Conservation (phyloP, 2,113 vertebrate genomes). For the Lamprotornis superbus region DNA sequence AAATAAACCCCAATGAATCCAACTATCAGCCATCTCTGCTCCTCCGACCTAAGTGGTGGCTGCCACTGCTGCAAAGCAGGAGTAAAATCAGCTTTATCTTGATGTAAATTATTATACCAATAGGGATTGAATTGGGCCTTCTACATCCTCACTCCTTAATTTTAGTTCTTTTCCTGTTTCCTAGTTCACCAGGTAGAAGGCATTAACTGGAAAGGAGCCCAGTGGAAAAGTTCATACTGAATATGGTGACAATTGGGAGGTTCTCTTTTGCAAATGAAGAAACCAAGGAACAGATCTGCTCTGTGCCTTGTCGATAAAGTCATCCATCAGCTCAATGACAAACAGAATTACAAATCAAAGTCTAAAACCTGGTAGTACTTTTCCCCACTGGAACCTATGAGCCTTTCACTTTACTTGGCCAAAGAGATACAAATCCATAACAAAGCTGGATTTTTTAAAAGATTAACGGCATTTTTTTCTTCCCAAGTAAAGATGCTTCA, state of each 20-base stretch:
- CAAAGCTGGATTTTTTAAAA: neutral
- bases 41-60: neutral
- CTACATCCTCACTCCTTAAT: neutral
- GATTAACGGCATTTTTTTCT: neutral
- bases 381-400: neutral
- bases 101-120: neutral
- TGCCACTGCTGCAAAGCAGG: neutral
- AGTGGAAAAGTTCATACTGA: neutral
- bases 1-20: neutral
- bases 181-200: neutral
- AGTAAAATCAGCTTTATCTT: neutral
- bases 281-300: neutral
- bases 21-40: neutral
- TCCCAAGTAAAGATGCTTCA: neutral
- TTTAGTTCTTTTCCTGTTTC: neutral
- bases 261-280: neutral
- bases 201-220: neutral
- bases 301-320: neutral
- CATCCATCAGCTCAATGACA: neutral
- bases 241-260: neutral
- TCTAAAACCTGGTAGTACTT: neutral
- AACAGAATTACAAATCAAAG: neutral
- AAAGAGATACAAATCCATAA: neutral
- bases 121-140: neutral
- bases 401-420: neutral